Percentiles rank a stretch among this genome's conserved stretches.
Evolutionary conservation across 2,888 invertebrate species (phyloP).

Genomic region (Folsomia candida): DNA sequence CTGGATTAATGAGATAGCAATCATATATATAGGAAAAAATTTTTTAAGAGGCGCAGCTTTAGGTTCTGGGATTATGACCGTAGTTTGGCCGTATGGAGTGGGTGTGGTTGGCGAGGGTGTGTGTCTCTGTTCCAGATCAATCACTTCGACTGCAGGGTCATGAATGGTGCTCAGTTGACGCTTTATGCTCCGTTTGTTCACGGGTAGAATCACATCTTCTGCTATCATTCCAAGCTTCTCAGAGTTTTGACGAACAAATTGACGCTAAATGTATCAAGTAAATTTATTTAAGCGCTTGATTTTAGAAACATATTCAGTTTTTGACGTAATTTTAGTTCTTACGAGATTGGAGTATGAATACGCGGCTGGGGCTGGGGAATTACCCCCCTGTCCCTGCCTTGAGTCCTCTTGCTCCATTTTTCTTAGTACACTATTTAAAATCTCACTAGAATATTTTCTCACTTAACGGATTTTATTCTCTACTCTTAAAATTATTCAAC

Average conservation of each 20-base stretch:
- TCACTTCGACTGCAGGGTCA: neutral
- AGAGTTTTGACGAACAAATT: constrained; percentile 10
- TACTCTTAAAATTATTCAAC: too few relatives aligned
- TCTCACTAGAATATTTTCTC: too few relatives aligned
- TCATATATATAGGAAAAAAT: constrained; percentile 7
- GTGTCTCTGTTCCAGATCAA: neutral
- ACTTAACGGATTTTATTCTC: too few relatives aligned
- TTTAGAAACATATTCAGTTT: neutral
- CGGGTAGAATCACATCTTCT: constrained; percentile 3
- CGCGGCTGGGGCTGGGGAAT: neutral
- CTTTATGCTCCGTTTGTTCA: constrained; percentile 3
- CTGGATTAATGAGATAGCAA: constrained; percentile 8
- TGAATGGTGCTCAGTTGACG: neutral
- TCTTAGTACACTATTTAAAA: too few relatives aligned
- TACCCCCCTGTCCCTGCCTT: neutral
- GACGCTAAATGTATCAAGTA: neutral
- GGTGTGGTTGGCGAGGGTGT: neutral
- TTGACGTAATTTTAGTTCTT: constrained; percentile 1
- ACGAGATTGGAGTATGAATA: neutral
- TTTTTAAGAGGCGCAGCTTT: neutral
- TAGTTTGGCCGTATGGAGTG: neutral
- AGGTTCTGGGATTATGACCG: neutral
- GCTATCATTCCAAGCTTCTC: constrained; percentile 3
- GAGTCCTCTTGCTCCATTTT: neutral
- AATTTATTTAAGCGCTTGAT: neutral